These are phyloP conservation scores for Ctena decussata DNA, from an alignment of 2,888 invertebrate species.

Conservation along the genomic window DNA sequence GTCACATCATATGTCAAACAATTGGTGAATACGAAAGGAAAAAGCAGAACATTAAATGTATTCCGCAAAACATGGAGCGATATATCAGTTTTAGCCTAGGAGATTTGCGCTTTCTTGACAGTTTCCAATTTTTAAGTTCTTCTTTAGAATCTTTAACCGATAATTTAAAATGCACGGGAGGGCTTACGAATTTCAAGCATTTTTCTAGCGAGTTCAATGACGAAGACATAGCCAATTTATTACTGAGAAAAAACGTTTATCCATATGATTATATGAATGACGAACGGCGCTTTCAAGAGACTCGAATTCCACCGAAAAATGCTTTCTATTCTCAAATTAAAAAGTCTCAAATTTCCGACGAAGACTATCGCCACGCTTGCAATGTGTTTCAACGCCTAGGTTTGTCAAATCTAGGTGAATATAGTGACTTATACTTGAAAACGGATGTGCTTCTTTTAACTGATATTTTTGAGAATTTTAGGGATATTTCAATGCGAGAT, in stretches of 20 bases:
- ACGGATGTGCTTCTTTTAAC: conserved; percentile 73
- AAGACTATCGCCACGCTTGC: conserved; percentile 67
- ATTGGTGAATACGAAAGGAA: conserved; percentile 27
- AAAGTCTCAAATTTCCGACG: conserved; percentile 12
- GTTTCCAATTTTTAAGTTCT: not conserved
- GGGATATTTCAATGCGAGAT: conserved; percentile 66
- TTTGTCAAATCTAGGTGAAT: not conserved
- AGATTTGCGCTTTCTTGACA: conserved; percentile 2
- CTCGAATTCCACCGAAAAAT: not conserved
- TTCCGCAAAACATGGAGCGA: conserved; percentile 66
- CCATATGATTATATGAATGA: conserved; percentile 12
- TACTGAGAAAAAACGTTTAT: not conserved
- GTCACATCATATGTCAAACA: conserved; percentile 32
- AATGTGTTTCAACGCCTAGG: conserved; percentile 44
- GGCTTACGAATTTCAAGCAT: not conserved
- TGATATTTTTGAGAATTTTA: conserved; percentile 83
- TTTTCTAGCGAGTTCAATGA: not conserved
- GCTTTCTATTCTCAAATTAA: not conserved
- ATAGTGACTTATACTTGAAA: conserved; percentile 12
- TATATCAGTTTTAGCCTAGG: conserved; percentile 20
- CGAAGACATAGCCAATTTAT: not conserved
- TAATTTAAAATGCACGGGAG: conserved; percentile 12
- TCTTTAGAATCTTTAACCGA: not conserved
- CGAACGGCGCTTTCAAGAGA: not conserved
- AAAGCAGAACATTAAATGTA: conserved; percentile 39